phyloP scores from a whole-genome alignment of 2,888 invertebrate genomes.

The Baronia brevicornis region DNA sequence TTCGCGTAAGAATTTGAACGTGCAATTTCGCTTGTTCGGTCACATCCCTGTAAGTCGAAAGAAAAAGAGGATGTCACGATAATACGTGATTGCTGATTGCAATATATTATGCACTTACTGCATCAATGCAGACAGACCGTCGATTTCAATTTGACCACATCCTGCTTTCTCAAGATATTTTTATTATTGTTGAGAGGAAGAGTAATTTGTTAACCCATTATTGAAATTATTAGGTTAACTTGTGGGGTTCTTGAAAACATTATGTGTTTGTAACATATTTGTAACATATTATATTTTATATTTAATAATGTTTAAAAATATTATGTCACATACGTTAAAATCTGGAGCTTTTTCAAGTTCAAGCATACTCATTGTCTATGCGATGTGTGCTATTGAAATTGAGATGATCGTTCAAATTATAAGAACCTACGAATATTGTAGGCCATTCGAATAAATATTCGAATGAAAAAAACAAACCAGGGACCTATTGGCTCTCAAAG shows the following conservation, averaged over 20 bases:
- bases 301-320: no score
- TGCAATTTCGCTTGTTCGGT: neutral
- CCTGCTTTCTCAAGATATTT: conserved; percentile 64
- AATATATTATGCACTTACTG: conserved; percentile 55
- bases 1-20: neutral
- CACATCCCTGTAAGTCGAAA: conserved; percentile 33
- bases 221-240: conserved; percentile 18
- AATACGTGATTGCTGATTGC: conserved; percentile 61
- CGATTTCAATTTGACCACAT: conserved; percentile 70
- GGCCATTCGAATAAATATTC: no score
- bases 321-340: no score
- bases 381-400: no score
- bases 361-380: no score
- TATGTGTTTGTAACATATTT: no score
- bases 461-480: no score
- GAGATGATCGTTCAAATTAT: no score
- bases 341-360: no score
- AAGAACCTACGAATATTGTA: no score
- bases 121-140: conserved; percentile 56
- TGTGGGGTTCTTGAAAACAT: neutral
- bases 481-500: no score
- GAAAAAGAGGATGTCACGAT: conserved; percentile 57
- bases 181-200: conserved; percentile 39
- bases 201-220: conserved; percentile 31
- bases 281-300: no score